Percentiles rank a stretch among this genome's conserved stretches.
phyloP scores from a whole-genome alignment of 2,113 vertebrate species.

The Glareola pratincola region DNA sequence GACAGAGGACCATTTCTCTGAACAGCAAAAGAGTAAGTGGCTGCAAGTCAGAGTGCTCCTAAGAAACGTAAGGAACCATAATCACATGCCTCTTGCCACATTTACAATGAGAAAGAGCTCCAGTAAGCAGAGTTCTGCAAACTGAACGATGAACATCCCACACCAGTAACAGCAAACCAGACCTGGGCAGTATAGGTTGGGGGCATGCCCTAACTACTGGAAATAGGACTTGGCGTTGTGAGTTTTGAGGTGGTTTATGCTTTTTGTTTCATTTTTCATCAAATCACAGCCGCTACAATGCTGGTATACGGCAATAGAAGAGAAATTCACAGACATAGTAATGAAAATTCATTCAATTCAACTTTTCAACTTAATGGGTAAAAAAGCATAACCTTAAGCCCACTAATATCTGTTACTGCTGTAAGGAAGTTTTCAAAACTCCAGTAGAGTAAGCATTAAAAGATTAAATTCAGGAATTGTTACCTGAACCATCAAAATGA shows the following conservation, averaged over 20 bases:
- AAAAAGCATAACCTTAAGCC: not conserved
- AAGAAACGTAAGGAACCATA: not conserved
- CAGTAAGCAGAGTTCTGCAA: not conserved
- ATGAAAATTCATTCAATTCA: not conserved
- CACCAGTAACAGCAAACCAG: accelerated
- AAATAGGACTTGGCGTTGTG: not conserved
- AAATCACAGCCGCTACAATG: not conserved
- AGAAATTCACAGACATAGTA: not conserved
- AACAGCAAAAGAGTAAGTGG: not conserved
- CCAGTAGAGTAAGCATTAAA: not conserved
- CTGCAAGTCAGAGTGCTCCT: not conserved
- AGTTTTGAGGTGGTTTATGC: not conserved
- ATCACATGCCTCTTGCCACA: not conserved
- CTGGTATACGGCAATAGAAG: not conserved
- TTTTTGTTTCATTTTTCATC: not conserved
- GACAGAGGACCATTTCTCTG: not conserved
- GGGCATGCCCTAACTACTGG: not conserved
- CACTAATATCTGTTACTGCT: not conserved
- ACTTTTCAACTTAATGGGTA: not conserved
- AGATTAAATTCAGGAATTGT: not conserved
- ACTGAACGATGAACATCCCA: not conserved
- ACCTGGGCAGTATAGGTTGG: not conserved
- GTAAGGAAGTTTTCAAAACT: not conserved
- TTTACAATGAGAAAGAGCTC: not conserved
- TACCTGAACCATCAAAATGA: not conserved